phyloP scores from a whole-genome alignment of 2,888 invertebrate genomes.

The Sclerodermus sp. region DNA sequence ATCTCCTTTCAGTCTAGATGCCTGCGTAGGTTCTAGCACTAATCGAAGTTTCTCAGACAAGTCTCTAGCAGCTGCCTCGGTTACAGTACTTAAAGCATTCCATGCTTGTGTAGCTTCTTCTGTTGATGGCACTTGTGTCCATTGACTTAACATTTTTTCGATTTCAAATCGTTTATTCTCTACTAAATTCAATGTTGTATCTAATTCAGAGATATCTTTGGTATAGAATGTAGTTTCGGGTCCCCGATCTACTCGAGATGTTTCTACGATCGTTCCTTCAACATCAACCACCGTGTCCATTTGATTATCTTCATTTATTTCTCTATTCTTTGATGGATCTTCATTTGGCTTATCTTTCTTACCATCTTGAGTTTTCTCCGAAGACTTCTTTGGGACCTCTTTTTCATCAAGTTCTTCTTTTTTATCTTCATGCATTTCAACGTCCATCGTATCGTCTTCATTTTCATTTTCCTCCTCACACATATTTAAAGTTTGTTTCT shows the following conservation, averaged over 20 bases:
- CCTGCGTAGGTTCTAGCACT: constrained; percentile 93
- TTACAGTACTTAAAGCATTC: constrained; percentile 65
- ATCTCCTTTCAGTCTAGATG: constrained; percentile 90
- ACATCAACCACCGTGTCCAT: constrained; percentile 64
- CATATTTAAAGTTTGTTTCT: constrained; percentile 66
- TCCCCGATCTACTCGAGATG: constrained; percentile 69
- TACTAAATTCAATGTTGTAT: constrained; percentile 16
- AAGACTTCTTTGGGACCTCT: constrained; percentile 58
- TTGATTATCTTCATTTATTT: constrained; percentile 57
- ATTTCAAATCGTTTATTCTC: constrained; percentile 40
- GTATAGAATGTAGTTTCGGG: constrained; percentile 79
- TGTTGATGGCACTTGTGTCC: constrained; percentile 51
- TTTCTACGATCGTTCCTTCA: constrained; percentile 75
- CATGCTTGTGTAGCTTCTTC: constrained; percentile 63
- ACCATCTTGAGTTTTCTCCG: constrained; percentile 44
- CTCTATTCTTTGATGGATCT: constrained; percentile 51
- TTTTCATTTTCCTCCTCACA: constrained; percentile 62
- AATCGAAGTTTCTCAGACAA: constrained; percentile 92
- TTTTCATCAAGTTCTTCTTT: constrained; percentile 41
- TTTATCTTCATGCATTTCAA: constrained; percentile 52
- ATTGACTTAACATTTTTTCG: constrained; percentile 42
- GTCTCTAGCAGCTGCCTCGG: constrained; percentile 72
- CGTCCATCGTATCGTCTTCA: constrained; percentile 63
- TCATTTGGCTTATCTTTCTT: constrained; percentile 54
- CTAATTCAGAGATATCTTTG: constrained; percentile 34